phyloP scores from a whole-genome alignment of 2,888 invertebrate genomes.

The Ariolimax columbianus region DNA sequence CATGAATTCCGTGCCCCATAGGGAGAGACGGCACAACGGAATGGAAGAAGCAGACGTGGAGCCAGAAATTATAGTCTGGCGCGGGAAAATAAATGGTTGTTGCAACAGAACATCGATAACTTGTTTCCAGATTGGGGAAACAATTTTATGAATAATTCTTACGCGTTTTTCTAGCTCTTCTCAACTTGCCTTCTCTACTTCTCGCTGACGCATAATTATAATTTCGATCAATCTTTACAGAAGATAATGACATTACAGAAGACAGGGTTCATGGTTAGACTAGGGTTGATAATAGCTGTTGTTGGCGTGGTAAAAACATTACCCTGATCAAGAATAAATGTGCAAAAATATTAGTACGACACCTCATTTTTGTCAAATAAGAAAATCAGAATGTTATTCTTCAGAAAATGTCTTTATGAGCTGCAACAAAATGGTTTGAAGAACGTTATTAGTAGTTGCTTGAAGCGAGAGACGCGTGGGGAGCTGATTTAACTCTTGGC shows the following conservation, averaged over 20 bases:
- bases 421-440: too few relatives aligned
- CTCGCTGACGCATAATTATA: not conserved
- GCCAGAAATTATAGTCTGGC: not conserved
- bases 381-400: too few relatives aligned
- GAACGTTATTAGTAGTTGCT: too few relatives aligned
- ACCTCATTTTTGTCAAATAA: too few relatives aligned
- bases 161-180: not conserved
- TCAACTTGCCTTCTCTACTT: not conserved
- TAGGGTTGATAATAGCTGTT: not conserved
- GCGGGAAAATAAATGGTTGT: not conserved
- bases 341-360: too few relatives aligned
- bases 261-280: not conserved
- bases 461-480: too few relatives aligned
- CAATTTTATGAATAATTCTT: not conserved
- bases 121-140: not conserved
- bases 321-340: too few relatives aligned
- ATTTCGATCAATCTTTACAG: not conserved
- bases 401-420: too few relatives aligned
- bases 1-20: conserved; percentile 11
- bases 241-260: not conserved
- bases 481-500: too few relatives aligned
- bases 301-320: too few relatives aligned
- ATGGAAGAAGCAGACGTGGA: not conserved
- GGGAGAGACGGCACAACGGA: not conserved
- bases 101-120: not conserved